These are phyloP conservation scores for Campylorhamphus procurvoides DNA, from an alignment of 2,113 vertebrate species.

Conservation along the genomic window DNA sequence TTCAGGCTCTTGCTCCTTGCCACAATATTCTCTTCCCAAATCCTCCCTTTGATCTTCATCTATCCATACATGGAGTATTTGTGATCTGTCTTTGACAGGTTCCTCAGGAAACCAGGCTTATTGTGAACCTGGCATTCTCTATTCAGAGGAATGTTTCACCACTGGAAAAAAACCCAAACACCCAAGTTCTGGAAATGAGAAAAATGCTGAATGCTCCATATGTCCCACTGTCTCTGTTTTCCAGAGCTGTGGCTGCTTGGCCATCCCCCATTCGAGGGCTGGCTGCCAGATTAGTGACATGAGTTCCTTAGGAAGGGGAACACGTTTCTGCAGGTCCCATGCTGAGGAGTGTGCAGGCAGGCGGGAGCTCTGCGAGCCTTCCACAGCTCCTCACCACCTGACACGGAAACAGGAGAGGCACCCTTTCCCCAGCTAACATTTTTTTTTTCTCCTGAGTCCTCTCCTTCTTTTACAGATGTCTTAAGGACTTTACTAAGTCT, in stretches of 20 bases:
- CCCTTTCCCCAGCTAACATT: neutral
- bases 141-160: neutral
- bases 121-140: neutral
- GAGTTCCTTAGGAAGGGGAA: neutral
- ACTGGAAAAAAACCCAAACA: neutral
- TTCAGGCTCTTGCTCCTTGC: neutral
- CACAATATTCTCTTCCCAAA: neutral
- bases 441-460: neutral
- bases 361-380: neutral
- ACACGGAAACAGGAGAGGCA: neutral
- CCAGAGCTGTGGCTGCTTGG: slow-evolving; percentile 18
- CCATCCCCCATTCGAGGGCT: neutral
- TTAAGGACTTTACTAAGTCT: slow-evolving; percentile 1
- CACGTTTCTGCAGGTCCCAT: slow-evolving; percentile 23
- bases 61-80: neutral
- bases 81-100: neutral
- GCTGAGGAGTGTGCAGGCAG: neutral
- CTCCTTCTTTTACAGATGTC: neutral
- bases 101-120: neutral
- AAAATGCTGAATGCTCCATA: neutral
- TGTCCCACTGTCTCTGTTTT: neutral
- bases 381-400: neutral
- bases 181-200: neutral
- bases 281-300: slow-evolving; percentile 32
- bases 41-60: neutral